Evolutionary conservation across 92 coral and sea anemone species (phyloP).

Genomic region (Parazoanthus darwini): DNA sequence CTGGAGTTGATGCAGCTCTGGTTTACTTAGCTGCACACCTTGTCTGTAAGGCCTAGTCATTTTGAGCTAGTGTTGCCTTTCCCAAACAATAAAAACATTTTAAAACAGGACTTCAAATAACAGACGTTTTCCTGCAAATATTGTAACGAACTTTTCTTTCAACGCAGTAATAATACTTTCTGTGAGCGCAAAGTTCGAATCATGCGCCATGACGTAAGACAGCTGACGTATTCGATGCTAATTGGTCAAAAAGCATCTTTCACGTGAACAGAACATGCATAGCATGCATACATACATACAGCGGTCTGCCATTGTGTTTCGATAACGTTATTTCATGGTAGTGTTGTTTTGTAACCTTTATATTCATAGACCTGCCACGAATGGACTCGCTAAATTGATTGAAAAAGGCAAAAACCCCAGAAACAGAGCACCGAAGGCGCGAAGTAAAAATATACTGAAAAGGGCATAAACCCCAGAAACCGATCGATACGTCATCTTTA

Average conservation of each 20-base stretch:
- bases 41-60: slow-evolving; percentile 26
- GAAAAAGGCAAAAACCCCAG: too few species aligned
- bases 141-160: slow-evolving; percentile 10
- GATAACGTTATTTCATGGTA: slow-evolving; percentile 23
- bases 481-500: slow-evolving; percentile 17
- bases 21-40: neutral
- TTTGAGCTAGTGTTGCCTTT: slow-evolving; percentile 5
- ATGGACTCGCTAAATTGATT: too few species aligned
- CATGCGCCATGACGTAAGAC: slow-evolving; percentile 28
- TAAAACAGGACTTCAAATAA: neutral
- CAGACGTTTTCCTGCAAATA: neutral
- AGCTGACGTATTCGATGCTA: slow-evolving; percentile 17
- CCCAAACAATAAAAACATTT: neutral
- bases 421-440: too few species aligned
- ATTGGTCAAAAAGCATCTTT: slow-evolving; percentile 19
- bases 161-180: slow-evolving; percentile 25
- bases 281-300: neutral
- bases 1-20: slow-evolving; percentile 21
- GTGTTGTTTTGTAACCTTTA: slow-evolving; percentile 23
- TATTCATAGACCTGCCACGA: neutral
- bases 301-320: slow-evolving; percentile 27
- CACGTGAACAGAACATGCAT: slow-evolving; percentile 24
- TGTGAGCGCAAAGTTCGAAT: slow-evolving; percentile 16
- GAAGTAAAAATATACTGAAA: neutral
- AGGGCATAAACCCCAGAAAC: slow-evolving; percentile 22